Evolutionary conservation across 2,113 vertebrate species (phyloP), one percentile per base, ranked within the genome.

Genomic region (Podarcis muralis): DNA sequence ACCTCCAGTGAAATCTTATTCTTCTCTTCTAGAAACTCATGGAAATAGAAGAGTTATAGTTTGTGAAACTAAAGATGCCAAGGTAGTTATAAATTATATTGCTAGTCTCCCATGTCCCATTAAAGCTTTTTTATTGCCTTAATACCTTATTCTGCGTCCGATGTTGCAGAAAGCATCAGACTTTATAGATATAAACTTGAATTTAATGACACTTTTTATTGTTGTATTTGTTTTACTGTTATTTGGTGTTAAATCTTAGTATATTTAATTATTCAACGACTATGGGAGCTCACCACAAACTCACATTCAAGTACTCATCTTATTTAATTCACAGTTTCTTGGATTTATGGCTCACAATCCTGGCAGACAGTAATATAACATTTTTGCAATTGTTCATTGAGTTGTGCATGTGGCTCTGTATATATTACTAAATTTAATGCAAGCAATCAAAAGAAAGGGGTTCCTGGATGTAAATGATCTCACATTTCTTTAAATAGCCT

Each of bases 61-160:
- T 75, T 65, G 5, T 86, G 27, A 83, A 16, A 92, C 4, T 84
- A 59, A 83, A 90, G 84, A 57, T 90, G 20, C 82, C 71, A 76
- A 93, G 80, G 83, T 69, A 30, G 32, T 88, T 90, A 81, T 92
- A 90, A 91, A 93, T 90, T 90, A 92, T 90, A 87, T 15, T 92
- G 25, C 48, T 74, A 11, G 16, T 82, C 12, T 89, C 35, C 90
- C 65, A 79, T 32, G 71, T 48, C 83, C 57, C 85, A 15, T 90
- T 95, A 86, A 90, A 94, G 90, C 83, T 27, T 93, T 94, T 92
- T 95, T 62, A 77, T 27, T 86, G 32, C 75, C 37, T 88, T 83
- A 85, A 59, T 92, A 92, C 48, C 68, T 11, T 77, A 7, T 20
- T 3, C 30, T 94, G 27, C 69, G 59, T 82, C 87, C 32, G 87